phyloP scores from a whole-genome alignment of 30 jellyfish, hydroid and myxozoan species.

The Aurelia aurita complex sp. Pacific region DNA sequence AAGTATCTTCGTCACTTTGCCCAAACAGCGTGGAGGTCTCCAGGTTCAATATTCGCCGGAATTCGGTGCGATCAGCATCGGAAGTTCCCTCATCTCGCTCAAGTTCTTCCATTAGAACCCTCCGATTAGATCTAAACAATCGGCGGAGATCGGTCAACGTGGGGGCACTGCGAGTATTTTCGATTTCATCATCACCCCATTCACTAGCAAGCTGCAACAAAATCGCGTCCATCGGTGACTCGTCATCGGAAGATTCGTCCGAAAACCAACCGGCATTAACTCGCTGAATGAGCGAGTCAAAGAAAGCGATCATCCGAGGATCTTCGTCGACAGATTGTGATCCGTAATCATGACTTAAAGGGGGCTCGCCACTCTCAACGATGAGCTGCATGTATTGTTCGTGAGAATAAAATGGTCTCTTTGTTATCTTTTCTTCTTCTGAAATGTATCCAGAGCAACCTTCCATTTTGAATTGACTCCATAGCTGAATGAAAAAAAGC shows the following conservation, averaged over 20 bases:
- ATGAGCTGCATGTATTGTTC: slow-evolving; percentile 78
- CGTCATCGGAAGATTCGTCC: slow-evolving; percentile 73
- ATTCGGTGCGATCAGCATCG: slow-evolving; percentile 1
- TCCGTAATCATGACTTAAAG: slow-evolving; percentile 83
- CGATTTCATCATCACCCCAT: slow-evolving; percentile 19
- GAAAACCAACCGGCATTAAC: slow-evolving; percentile 80
- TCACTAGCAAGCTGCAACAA: slow-evolving; percentile 37
- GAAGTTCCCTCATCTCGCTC: slow-evolving; percentile 30
- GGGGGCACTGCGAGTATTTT: slow-evolving; percentile 13
- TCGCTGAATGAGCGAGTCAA: slow-evolving; percentile 87
- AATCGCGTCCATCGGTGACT: slow-evolving; percentile 59
- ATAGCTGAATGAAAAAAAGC: slow-evolving; percentile 54
- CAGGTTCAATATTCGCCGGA: slow-evolving; percentile 9
- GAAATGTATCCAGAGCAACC: slow-evolving; percentile 79
- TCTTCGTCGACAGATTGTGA: slow-evolving; percentile 83
- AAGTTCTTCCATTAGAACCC: slow-evolving; percentile 26
- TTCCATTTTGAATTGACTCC: slow-evolving; percentile 88
- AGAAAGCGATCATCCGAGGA: slow-evolving; percentile 92
- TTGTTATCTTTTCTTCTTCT: slow-evolving; percentile 51
- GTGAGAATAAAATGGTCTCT: slow-evolving; percentile 61
- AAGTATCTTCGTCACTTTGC: not conserved
- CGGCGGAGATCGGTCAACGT: slow-evolving; percentile 47
- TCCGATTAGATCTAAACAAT: slow-evolving; percentile 28
- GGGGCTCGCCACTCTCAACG: slow-evolving; percentile 65
- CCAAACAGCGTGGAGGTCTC: not conserved